phyloP scores from a whole-genome alignment of 2,888 invertebrate species.

The Heteromurus nitidus region DNA sequence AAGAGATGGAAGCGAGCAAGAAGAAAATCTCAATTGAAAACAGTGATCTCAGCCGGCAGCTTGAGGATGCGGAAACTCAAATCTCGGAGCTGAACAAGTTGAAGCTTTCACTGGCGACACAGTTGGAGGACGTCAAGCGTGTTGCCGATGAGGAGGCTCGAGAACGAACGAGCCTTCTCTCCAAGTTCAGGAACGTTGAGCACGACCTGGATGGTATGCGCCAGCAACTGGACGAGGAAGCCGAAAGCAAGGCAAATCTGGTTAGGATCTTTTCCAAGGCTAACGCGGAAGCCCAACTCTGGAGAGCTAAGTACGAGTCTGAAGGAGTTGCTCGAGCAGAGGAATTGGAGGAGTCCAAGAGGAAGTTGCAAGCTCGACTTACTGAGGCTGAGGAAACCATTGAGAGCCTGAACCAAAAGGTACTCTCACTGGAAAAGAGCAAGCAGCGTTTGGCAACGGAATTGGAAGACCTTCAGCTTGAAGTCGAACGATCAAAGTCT shows the following conservation, averaged over 20 bases:
- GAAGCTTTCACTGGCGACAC: conserved; percentile 95
- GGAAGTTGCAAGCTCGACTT: conserved; percentile 96
- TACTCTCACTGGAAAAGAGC: conserved; percentile 97
- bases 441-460: conserved; percentile 97
- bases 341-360: conserved; percentile 89
- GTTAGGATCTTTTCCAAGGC: conserved; percentile 99
- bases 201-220: conserved; percentile 99
- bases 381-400: conserved; percentile 98
- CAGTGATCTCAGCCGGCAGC: conserved; percentile 95
- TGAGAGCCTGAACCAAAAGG: conserved; percentile 98
- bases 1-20: conserved; percentile 97
- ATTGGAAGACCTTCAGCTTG: conserved; percentile 97
- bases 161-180: conserved; percentile 94
- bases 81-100: conserved; percentile 97
- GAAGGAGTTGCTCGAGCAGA: conserved; percentile 88
- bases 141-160: conserved; percentile 96
- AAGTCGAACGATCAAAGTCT: conserved; percentile 97
- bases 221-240: conserved; percentile 99
- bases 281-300: conserved; percentile 96
- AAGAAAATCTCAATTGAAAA: conserved; percentile 98
- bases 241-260: conserved; percentile 98
- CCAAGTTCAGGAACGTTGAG: conserved; percentile 92
- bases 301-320: conserved; percentile 97
- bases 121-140: conserved; percentile 92
- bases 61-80: conserved; percentile 99